Evolutionary conservation across 2,888 invertebrate species (phyloP).

Genomic region (Drosophila demipolita): DNA sequence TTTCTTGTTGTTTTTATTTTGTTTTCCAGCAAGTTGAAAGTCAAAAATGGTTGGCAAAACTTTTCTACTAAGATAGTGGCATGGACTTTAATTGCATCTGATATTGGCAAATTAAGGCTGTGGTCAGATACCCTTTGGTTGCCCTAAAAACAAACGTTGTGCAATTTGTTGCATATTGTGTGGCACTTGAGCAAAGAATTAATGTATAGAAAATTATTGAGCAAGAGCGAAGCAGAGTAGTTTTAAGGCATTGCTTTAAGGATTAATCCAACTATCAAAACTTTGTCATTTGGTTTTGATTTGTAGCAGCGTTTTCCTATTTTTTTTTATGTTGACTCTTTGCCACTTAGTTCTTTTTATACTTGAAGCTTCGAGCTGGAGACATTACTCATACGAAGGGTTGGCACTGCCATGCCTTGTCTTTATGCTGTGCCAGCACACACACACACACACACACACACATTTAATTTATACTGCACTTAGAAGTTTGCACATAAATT

Average conservation of each 20-base stretch:
- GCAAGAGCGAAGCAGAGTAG: not conserved
- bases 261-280: constrained; percentile 1
- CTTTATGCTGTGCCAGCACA: constrained; percentile 24
- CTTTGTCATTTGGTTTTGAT: not conserved
- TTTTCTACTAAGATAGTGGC: constrained; percentile 43
- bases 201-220: not conserved
- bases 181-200: not conserved
- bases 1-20: constrained; percentile 7
- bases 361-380: constrained; percentile 17
- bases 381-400: constrained; percentile 54
- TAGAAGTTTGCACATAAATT: constrained; percentile 76
- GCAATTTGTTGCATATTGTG: constrained; percentile 1
- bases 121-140: constrained; percentile 17
- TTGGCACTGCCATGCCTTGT: constrained; percentile 23
- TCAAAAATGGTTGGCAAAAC: constrained; percentile 53
- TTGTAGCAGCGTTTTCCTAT: not conserved
- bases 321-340: not conserved
- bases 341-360: not conserved
- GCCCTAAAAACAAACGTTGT: not conserved
- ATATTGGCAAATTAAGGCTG: constrained; percentile 47
- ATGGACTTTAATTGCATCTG: constrained; percentile 60
- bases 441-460: constrained; percentile 40
- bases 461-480: constrained; percentile 74
- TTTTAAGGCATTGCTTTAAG: not conserved
- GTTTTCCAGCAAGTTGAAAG: constrained; percentile 47